These are phyloP conservation scores for Rotaria sp. DNA, from an alignment of 2,888 invertebrate genomes.

Conservation along the genomic window DNA sequence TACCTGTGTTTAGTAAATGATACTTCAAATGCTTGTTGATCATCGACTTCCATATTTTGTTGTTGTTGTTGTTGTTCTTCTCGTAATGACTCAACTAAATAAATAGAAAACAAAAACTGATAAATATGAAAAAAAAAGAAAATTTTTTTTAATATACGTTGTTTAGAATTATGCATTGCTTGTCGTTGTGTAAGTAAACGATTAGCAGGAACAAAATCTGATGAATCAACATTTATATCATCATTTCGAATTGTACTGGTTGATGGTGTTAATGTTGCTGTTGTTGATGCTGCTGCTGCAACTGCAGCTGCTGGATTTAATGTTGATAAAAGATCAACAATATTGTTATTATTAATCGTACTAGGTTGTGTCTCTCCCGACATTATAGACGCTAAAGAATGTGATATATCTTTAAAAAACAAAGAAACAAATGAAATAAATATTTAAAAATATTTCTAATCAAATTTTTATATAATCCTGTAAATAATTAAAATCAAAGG, in stretches of 20 bases:
- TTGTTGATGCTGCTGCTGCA: background rate
- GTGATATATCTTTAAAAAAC: background rate
- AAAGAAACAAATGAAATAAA: background rate
- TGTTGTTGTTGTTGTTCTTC: background rate
- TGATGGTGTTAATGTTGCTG: background rate
- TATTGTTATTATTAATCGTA: background rate
- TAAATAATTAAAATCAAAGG: too few relatives aligned
- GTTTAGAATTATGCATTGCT: background rate
- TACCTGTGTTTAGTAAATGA: slow-evolving; percentile 2
- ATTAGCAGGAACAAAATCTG: slow-evolving; percentile 19
- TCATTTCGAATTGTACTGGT: background rate
- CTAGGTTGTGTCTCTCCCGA: background rate
- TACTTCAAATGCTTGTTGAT: slow-evolving; percentile 29
- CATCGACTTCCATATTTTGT: slow-evolving; percentile 9
- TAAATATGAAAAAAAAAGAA: background rate
- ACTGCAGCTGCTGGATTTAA: background rate
- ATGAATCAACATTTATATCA: background rate
- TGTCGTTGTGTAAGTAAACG: background rate
- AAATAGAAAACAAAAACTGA: background rate
- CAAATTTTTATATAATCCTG: too few relatives aligned
- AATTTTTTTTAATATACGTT: background rate
- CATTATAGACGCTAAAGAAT: background rate
- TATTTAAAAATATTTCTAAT: too few relatives aligned
- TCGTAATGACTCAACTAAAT: slow-evolving; percentile 1
- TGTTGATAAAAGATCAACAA: slow-evolving; percentile 5